These are phyloP conservation scores for Drosophila miranda DNA, from an alignment of 1,140 invertebrate genomes.

Conservation along the genomic window DNA sequence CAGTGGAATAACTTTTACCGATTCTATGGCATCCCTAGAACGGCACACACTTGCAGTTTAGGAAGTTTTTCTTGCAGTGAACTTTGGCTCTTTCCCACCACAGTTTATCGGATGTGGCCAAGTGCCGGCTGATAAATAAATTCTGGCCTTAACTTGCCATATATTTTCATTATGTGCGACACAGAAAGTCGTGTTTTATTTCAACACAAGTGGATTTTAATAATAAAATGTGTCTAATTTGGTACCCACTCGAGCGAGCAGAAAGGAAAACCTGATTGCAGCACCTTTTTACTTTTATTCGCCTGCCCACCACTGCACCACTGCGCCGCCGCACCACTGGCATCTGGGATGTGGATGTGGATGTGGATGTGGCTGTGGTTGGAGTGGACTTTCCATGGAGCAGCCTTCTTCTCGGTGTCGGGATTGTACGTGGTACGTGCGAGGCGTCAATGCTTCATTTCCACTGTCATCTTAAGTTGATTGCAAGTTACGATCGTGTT, in stretches of 20 bases:
- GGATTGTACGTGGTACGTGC: constrained; percentile 67
- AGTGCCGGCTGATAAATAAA: constrained; percentile 69
- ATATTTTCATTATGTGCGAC: constrained; percentile 80
- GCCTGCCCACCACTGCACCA: constrained; percentile 13
- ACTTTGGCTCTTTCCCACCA: constrained; percentile 13
- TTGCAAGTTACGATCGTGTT: constrained; percentile 82
- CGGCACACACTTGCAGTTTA: too few relatives aligned
- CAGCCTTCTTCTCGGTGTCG: constrained; percentile 40
- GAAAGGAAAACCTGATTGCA: constrained; percentile 66
- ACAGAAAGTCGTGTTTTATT: constrained; percentile 81
- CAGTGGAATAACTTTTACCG: too few relatives aligned
- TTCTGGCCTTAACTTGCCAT: constrained; percentile 77
- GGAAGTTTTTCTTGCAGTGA: not conserved
- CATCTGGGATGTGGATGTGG: constrained; percentile 23
- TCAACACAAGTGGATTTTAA: constrained; percentile 81
- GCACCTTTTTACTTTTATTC: constrained; percentile 51
- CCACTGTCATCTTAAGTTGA: constrained; percentile 82
- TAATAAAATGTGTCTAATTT: constrained; percentile 81
- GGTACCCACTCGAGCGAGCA: constrained; percentile 64
- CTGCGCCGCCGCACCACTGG: not conserved
- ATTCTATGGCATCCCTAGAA: not conserved
- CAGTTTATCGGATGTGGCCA: not conserved
- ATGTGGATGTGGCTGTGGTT: not conserved
- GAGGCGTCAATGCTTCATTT: constrained; percentile 82
- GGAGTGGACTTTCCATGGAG: constrained; percentile 43